Conservation (phyloP, 1,140 invertebrate species). For the Bathynomus jamesi region DNA sequence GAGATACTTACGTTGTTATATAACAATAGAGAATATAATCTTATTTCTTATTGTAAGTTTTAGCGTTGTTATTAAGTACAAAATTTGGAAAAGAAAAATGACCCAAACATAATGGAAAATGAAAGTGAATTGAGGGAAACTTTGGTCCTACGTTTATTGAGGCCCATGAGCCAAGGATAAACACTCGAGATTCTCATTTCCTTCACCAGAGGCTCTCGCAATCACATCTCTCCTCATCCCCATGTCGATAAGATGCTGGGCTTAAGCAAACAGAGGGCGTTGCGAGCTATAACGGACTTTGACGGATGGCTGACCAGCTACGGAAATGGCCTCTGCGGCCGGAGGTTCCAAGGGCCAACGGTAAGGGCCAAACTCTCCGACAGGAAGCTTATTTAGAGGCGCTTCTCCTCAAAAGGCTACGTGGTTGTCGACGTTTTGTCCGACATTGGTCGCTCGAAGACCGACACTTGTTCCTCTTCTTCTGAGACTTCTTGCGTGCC, state of each 20-base stretch:
- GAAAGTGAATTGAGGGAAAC: constrained; percentile 29
- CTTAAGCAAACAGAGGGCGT: constrained; percentile 30
- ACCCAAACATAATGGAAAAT: too few relatives aligned
- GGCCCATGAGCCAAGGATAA: constrained; percentile 37
- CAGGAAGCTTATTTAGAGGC: neutral
- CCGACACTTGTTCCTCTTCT: neutral
- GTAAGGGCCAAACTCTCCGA: neutral
- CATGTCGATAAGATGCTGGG: constrained; percentile 38
- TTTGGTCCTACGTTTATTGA: constrained; percentile 35
- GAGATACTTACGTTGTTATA: too few relatives aligned
- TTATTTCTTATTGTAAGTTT: too few relatives aligned
- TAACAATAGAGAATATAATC: too few relatives aligned
- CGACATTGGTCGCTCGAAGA: neutral
- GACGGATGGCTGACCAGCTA: neutral
- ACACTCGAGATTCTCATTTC: constrained; percentile 38
- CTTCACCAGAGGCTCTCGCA: constrained; percentile 35
- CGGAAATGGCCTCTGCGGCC: neutral
- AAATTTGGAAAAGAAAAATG: too few relatives aligned
- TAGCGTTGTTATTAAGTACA: too few relatives aligned
- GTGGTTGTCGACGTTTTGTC: neutral
- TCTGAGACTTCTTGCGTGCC: neutral
- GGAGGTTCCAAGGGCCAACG: neutral
- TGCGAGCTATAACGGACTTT: neutral
- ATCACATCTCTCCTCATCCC: constrained; percentile 38
- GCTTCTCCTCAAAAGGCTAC: neutral